Conservation (phyloP, 2,797 vertebrate genomes). For the Hafferia zeledoni region DNA sequence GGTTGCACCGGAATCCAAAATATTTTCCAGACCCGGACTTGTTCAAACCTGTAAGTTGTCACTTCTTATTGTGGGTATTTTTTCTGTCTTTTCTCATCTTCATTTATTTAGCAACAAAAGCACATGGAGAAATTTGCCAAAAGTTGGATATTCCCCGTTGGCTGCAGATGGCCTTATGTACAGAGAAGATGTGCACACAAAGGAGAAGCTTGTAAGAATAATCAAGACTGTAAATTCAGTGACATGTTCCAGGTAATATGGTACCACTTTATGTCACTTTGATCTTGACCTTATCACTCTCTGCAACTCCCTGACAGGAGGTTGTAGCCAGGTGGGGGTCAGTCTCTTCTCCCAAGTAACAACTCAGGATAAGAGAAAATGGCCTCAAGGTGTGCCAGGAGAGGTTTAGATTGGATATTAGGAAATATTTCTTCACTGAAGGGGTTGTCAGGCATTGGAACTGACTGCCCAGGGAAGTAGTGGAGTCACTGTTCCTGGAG, state of each 20-base stretch:
- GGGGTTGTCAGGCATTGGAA: background rate
- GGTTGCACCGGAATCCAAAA: constrained; percentile 84
- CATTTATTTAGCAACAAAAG: background rate
- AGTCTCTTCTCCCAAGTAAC: background rate
- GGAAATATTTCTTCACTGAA: background rate
- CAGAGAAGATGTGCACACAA: background rate
- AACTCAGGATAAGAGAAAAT: background rate
- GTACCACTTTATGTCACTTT: background rate
- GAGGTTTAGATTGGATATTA: background rate
- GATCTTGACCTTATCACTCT: background rate
- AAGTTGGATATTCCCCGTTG: background rate
- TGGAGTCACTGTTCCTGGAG: background rate
- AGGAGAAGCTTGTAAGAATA: background rate
- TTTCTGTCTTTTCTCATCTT: background rate
- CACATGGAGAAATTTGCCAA: background rate
- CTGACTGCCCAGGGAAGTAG: background rate
- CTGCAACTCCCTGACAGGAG: background rate
- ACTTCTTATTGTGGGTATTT: background rate
- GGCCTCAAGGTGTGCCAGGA: background rate
- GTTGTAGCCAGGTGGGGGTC: background rate
- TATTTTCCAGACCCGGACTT: constrained; percentile 83
- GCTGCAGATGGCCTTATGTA: background rate
- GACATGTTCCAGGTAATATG: background rate
- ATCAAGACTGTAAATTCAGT: background rate
- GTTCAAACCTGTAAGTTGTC: constrained; percentile 83